Evolutionary conservation across 2,797 vertebrate species (phyloP), one percentile per base, ranked within the genome.

Genomic region (Trachurus trachurus): DNA sequence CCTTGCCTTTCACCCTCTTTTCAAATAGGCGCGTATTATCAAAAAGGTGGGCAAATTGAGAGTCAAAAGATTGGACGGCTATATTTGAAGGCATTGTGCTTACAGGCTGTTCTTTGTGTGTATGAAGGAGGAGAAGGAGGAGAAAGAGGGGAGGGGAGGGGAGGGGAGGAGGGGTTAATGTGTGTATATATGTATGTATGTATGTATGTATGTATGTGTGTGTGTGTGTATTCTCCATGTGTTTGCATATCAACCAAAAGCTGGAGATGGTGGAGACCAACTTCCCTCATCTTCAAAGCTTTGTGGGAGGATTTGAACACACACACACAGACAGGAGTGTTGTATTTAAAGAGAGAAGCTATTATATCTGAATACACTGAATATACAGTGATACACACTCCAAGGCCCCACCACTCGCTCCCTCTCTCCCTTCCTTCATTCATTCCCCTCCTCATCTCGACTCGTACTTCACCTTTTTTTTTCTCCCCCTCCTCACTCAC

Each of bases 11-110:
- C 89, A 93, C 90, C 90, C 86, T 89, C 82, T 26, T 90, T 94
- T 95, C 89, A 94, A 92, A 93, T 90, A 84, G 89, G 78, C 66
- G 16, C 82, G 69, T 81, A 92, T 93, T 95, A 95, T 95, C 94
- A 94, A 94, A 93, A 94, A 93, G 91, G 92, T 92, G 89, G 87
- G 90, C 88, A 94, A 94, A 95, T 93, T 92, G 92, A 91, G 90
- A 94, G 94, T 91, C 90, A 91, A 90, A 91, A 93, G 93, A 94
- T 94, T 93, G 90, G 88, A 92, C 57, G 63, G 91, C 91, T 95
- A 81, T 93, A 95, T 95, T 94, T 93, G 92, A 94, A 89, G 84
- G 88, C 84, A 93, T 93, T 94, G 92, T 94, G 92, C 88, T 85
- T 88, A 89, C 87, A 56, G 87, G 80, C 78, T 81, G 85, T 26